These are phyloP conservation scores for Catharus bicknelli DNA, from an alignment of 2,113 vertebrate species.

Conservation along the genomic window DNA sequence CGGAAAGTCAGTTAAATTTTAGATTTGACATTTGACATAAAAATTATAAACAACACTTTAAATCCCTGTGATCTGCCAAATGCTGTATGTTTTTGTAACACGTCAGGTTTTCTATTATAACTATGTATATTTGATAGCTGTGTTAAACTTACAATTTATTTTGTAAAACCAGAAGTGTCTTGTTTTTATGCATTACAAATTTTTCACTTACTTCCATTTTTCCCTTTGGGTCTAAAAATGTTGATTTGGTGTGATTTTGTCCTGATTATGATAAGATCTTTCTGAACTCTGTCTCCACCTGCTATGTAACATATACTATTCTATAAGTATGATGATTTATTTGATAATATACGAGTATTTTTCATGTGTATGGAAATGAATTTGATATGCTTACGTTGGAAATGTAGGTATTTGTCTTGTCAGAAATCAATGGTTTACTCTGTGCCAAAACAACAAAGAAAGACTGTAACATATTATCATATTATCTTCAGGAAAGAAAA, in stretches of 20 bases:
- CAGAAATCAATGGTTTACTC: background rate
- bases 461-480: rapidly evolving
- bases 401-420: background rate
- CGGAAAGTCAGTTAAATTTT: background rate
- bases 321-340: background rate
- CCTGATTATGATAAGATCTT: background rate
- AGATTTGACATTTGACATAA: background rate
- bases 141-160: background rate
- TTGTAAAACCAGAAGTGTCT: background rate
- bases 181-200: background rate
- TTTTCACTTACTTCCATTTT: background rate
- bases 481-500: background rate
- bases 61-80: background rate
- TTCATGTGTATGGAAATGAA: background rate
- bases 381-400: background rate
- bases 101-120: background rate
- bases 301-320: background rate
- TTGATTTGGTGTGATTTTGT: background rate
- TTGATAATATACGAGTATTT: background rate
- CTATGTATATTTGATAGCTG: background rate
- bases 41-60: background rate
- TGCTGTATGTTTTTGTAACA: background rate
- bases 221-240: background rate
- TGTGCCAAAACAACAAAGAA: background rate
- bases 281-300: background rate